Conservation (phyloP, 2,797 vertebrate genomes). For the Urocyon cinereoargenteus region DNA sequence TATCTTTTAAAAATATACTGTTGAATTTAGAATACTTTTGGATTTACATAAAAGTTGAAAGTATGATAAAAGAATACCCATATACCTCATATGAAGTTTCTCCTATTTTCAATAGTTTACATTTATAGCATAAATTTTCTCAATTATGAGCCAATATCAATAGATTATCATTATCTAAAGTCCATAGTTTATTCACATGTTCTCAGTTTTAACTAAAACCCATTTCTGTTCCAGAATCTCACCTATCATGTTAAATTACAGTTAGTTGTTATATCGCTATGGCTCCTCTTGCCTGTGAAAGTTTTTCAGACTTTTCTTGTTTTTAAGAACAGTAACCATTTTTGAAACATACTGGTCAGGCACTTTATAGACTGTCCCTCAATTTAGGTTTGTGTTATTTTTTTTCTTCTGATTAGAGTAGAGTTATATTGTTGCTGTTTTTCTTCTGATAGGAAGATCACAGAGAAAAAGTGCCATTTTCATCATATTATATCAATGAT, state of each 20-base stretch:
- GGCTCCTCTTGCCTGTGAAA: neutral
- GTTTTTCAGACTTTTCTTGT: neutral
- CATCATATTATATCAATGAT: neutral
- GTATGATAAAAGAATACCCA: neutral
- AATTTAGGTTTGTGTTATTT: neutral
- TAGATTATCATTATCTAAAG: neutral
- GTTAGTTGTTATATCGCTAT: neutral
- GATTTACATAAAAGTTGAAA: neutral
- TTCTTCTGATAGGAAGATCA: neutral
- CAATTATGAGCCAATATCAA: neutral
- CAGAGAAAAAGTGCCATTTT: neutral
- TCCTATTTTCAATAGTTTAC: neutral
- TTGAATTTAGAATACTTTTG: neutral
- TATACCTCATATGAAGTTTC: neutral
- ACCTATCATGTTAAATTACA: neutral
- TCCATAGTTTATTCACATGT: neutral
- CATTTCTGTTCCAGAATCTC: neutral
- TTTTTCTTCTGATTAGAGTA: neutral
- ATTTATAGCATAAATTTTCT: neutral
- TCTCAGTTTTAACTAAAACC: neutral
- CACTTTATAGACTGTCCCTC: neutral
- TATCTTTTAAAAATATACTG: neutral
- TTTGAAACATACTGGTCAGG: neutral
- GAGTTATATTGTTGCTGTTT: neutral
- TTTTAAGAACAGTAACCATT: neutral